Evolutionary conservation across 23 tunicate species (phyloP), one percentile per base, ranked within the genome.

Genomic region (Botrylloides violaceus): DNA sequence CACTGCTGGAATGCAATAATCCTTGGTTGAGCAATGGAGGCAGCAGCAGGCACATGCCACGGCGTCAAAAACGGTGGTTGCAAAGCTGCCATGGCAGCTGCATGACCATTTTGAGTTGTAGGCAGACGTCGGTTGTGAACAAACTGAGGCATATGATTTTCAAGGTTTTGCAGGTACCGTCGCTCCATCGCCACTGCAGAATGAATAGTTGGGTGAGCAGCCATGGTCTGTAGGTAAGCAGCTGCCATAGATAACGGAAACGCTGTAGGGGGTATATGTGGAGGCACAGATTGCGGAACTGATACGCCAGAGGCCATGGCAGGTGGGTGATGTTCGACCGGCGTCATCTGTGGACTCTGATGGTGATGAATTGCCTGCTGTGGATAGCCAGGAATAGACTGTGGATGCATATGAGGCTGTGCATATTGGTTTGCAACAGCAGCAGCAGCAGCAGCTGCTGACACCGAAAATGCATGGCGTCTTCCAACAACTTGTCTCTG

Each of bases 1-100:
- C 80, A 87, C 95, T 72, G 55, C 32, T 80, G 95, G 55, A 75
- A 87, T 3, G 94, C 85, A 26, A 87, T 75, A 48, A 87, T 66
- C 26, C 84, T 81, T 24, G 95, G 95, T 72, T 79, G 9, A 1
- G 92, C 75, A 4, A 66, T 82, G 1, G 76, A 34, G 43, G 84
- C 48, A 22, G 70, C 73, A 18, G 95, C 35, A 31, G 71, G 49
- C 70, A 71, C 74, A 79, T 80, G 79, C 38, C 76, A 79, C 7
- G 83, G 75, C 63, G 78, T 35, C 36, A 81, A 31, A 37, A 80
- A n/a, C 28, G 74, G 74, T 12, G 74, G 49, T 56, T 68, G 53
- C 53, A 43, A 15, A 7, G 53, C 53, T 9, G 53, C 53, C 53
- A 43, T 43, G 15, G 53, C 53, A 43, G 53, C 53, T 15, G 53